Evolutionary conservation across 2,113 vertebrate genomes (phyloP), one percentile per base, ranked within the genome.

Genomic region (Ammodytes marinus): DNA sequence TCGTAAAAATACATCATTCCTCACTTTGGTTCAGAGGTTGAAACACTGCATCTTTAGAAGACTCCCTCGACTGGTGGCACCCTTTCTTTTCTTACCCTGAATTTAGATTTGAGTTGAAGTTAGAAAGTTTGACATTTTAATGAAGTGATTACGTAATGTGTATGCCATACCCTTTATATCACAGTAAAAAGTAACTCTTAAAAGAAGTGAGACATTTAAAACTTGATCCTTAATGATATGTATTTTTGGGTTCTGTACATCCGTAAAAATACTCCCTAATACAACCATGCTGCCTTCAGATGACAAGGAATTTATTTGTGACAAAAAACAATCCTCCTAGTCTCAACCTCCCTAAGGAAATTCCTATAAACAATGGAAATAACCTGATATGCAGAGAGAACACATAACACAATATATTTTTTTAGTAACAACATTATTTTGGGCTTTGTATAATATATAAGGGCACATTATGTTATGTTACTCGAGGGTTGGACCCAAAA

Each of bases 71-170:
- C 27, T 27, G 27, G 27, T 27, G 27, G 27, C 27, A 27, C 27
- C 27, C 0, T 53, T 55, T 80, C 69, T 82, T 50, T 66, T 65
- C n/a, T 50, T 71, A 65, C 15, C 3, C 8, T 66, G 13, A 60
- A 61, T 83, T 73, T 55, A 66, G 27, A 66, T 80, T 74, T 57
- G 14, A 71, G 57, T 70, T 55, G n/a, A 79, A 84, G 78, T 69
- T 71, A 8, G 63, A 79, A 69, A 84, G 74, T 79, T 80, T 19
- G 80, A 11, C 64, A 77, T 80, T 86, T 76, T 82, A 76, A 86
- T 86, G 70, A 86, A 5, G 19, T 72, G 43, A 67, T 43, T 63
- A 53, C 27, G 37, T 13, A 59, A 15, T 27, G 59, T 67, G 64
- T 73, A 79, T 49, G 42, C 37, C 43, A 57, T 40, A 63, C 10